A percentile compares a stretch with the other conserved stretches of the same genome.
These are phyloP conservation scores for Porphyrio hochstetteri DNA, from an alignment of 2,113 vertebrate genomes.

Conservation along the genomic window DNA sequence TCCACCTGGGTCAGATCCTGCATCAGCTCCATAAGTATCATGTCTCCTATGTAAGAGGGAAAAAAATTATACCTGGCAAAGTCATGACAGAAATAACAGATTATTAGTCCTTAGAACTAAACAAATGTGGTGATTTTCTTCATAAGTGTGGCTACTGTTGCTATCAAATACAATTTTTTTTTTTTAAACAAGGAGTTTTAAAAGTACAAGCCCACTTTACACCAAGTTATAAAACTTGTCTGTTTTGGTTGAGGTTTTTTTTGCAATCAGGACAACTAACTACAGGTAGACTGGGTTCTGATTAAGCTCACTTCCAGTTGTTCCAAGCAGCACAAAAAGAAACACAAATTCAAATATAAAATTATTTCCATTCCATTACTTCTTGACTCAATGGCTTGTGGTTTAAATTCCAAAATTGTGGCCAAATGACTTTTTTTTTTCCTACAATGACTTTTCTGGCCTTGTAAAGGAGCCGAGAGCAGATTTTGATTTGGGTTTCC, in stretches of 20 bases:
- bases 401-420: neutral
- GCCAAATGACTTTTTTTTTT: neutral
- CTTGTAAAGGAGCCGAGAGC: neutral
- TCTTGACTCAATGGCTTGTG: neutral
- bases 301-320: neutral
- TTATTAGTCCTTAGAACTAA: neutral
- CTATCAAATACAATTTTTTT: neutral
- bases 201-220: neutral
- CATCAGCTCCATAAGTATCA: neutral
- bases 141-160: neutral
- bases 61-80: neutral
- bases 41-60: neutral
- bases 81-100: neutral
- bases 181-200: neutral
- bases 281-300: neutral
- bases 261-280: neutral
- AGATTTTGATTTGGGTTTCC: neutral
- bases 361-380: neutral
- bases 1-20: neutral
- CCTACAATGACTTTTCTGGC: neutral
- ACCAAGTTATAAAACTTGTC: neutral
- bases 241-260: too few relatives aligned
- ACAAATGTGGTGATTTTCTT: neutral
- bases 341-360: neutral
- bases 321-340: neutral